Evolutionary conservation across 1,140 invertebrate genomes (phyloP), one percentile per base, ranked within the genome.

Genomic region (Leptinotarsa defecta): DNA sequence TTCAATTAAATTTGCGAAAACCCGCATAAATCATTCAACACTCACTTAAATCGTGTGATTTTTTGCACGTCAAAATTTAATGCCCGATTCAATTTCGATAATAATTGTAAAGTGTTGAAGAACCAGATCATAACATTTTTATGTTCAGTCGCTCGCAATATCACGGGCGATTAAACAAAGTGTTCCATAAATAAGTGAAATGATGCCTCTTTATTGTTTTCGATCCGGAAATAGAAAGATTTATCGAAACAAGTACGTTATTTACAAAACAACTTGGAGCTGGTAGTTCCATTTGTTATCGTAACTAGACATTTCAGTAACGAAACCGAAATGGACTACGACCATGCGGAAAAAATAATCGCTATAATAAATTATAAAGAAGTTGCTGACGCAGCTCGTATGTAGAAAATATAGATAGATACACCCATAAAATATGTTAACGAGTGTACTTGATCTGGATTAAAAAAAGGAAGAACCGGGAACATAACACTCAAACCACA

Each of bases 161-260:
- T n/a, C n/a, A 57, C 15, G 52, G n/a, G 17, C 52, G 17, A 57
- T 57, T 57, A 57, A 57, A 17, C 52, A 19, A 19, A 57, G 52
- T 57, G 52, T 15, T 57, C 52, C 52, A 57, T 57, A 57, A 57
- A 57, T 57, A 57, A 57, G 52, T 57, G 52, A 57, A 57, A 57
- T 57, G 52, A 57, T 57, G 15, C 52, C 15, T 17, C 52, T 57
- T 57, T 57, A 57, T 57, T 57, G 52, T 57, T 57, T 57, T 19
- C 52, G n/a, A 17, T 57, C 52, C 52, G n/a, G n/a, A 57, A 57
- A 57, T 17, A 57, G n/a, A 57, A 57, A 15, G 52, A 57, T 57
- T 57, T 19, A 57, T 57, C 52, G 52, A 57, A 17, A 57, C 52
- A 19, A 57, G 52, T 17, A 57, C 15, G 52, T 17, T 57, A 57